Conservation (phyloP, 2,113 vertebrate species). For the Aptenodytes patagonicus region DNA sequence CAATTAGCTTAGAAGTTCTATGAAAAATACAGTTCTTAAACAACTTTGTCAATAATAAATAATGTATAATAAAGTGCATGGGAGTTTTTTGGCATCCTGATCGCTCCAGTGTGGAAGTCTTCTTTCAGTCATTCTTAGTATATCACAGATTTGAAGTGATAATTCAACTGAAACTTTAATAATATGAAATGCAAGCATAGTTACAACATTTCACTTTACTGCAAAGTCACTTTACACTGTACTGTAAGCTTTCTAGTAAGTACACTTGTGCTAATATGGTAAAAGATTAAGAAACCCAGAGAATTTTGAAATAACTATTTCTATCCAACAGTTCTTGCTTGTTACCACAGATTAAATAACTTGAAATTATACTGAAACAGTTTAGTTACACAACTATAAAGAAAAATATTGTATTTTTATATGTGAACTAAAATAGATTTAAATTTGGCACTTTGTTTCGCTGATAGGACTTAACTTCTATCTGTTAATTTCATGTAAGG, state of each 20-base stretch:
- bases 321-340: neutral
- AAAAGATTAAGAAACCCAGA: neutral
- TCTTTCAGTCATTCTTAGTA: neutral
- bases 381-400: neutral
- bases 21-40: neutral
- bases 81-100: neutral
- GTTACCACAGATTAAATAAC: neutral
- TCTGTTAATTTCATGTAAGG: neutral
- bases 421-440: neutral
- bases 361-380: neutral
- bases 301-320: neutral
- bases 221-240: neutral
- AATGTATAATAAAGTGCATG: neutral
- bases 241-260: neutral
- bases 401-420: neutral
- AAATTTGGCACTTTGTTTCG: neutral
- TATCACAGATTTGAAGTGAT: neutral
- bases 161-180: neutral
- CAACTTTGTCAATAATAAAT: neutral
- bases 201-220: neutral
- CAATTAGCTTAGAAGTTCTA: neutral
- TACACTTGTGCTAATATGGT: neutral
- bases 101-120: neutral
- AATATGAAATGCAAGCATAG: neutral
- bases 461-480: neutral